A percentile compares a stretch with the other conserved stretches of the same genome.
phyloP scores from a whole-genome alignment of 2,797 vertebrate genomes.

The Ammospiza maritima region DNA sequence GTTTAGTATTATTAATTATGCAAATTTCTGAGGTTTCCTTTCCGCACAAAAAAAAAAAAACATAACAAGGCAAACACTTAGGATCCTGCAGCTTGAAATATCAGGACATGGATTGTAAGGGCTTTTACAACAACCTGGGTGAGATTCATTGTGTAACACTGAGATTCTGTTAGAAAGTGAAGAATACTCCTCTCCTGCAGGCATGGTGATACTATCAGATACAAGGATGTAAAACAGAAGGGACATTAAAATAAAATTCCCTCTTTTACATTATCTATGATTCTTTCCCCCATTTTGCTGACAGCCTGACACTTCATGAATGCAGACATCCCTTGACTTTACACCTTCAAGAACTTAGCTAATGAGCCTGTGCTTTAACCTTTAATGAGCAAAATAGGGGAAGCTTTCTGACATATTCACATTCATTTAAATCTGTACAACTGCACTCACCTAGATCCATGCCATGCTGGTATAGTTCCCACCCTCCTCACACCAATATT shows the following conservation, averaged over 20 bases:
- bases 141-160: neutral
- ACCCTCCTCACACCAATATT: neutral
- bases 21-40: constrained; percentile 19
- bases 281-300: neutral
- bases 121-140: neutral
- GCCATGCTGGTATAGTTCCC: neutral
- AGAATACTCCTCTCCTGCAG: neutral
- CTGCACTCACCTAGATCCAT: constrained; percentile 4
- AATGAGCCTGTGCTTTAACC: neutral
- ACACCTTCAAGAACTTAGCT: neutral
- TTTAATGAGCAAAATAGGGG: neutral
- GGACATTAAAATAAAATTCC: neutral
- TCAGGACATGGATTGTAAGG: neutral
- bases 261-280: neutral
- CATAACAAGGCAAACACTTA: neutral
- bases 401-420: neutral
- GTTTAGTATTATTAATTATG: neutral
- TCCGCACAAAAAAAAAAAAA: neutral
- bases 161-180: neutral
- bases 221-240: neutral
- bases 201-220: neutral
- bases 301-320: neutral
- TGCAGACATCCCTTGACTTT: neutral
- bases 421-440: neutral
- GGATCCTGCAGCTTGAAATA: neutral